phyloP scores from a whole-genome alignment of 2,797 vertebrate species.

The Crocodylus rhombifer region DNA sequence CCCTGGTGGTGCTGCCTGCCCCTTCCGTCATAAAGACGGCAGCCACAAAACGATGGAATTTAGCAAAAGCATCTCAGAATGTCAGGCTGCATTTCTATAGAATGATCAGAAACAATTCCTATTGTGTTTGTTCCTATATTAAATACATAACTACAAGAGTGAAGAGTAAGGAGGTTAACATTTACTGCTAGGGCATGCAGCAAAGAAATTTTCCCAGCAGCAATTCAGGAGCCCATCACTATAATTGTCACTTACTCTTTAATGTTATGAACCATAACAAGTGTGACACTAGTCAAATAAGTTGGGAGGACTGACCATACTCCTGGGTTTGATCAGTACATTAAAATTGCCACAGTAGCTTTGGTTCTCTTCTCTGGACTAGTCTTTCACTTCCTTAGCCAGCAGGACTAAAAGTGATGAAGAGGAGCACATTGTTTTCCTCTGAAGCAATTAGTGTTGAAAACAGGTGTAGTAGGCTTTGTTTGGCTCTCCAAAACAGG shows the following conservation, averaged over 20 bases:
- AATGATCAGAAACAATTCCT: too few species aligned
- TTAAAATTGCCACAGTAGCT: conserved; percentile 1
- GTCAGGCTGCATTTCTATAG: too few species aligned
- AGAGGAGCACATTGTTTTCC: neutral
- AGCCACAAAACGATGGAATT: neutral
- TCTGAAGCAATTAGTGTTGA: neutral
- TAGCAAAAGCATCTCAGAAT: too few species aligned
- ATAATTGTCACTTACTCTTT: too few species aligned
- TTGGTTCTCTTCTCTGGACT: neutral
- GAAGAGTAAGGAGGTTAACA: neutral
- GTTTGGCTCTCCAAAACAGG: neutral
- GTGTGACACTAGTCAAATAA: neutral
- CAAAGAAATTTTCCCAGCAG: neutral
- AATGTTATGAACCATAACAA: too few species aligned
- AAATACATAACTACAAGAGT: neutral
- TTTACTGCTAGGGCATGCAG: neutral
- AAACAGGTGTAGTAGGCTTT: neutral
- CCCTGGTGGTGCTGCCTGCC: neutral
- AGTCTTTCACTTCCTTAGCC: neutral
- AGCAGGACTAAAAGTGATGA: neutral
- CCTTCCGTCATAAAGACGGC: neutral
- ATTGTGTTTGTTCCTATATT: too few species aligned
- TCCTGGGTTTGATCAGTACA: neutral
- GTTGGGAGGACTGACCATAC: neutral
- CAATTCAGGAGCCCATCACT: neutral